Evolutionary conservation across 2,888 invertebrate species (phyloP), one percentile per base, ranked within the genome.

Genomic region (Calliscelio sp.): DNA sequence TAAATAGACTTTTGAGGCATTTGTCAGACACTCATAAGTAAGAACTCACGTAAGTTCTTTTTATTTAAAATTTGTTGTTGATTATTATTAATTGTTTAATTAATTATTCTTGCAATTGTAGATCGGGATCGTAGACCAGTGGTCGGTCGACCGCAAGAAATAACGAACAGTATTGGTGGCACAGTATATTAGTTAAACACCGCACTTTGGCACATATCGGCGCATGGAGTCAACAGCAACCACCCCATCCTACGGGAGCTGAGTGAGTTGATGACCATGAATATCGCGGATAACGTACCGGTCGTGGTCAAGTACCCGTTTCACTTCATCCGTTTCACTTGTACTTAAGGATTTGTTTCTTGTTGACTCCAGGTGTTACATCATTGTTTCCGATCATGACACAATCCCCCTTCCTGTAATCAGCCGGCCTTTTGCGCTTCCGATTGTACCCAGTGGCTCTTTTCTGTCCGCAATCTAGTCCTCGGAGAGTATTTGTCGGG

Each of bases 261-360:
- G 49, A 51, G 49, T 51, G 2, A 51, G 22, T 11, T 51, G 49
- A 51, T 51, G 35, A 4, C 59, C 38, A 6, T 59, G 38, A 4
- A 59, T 14, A 38, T 59, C 59, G 18, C 38, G 8, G 11, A 59
- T 10, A 4, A 38, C 20, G 32, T 59, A 59, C 10, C 38, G 32
- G 14, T 35, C 59, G 14, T 38, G 14, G 22, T n/a, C 35, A 14
- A 41, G 24, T 4, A 41, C 61, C 1, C 6, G 2, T 8, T 8
- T n/a, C 14, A 61, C 61, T 41, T 61, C 24, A 18, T 61, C 24
- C 7, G 41, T 24, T n/a, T 41, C 38, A n/a, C 38, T 61, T 61
- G 20, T 61, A 61, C 24, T 22, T 35, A 14, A 41, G 61, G n/a
- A 61, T 61, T n/a, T 41, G 41, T 38, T 61, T 61, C n/a, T 61